Evolutionary conservation across 2,888 invertebrate genomes (phyloP), one percentile per base, ranked within the genome.

Genomic region (Melanostoma scalare): DNA sequence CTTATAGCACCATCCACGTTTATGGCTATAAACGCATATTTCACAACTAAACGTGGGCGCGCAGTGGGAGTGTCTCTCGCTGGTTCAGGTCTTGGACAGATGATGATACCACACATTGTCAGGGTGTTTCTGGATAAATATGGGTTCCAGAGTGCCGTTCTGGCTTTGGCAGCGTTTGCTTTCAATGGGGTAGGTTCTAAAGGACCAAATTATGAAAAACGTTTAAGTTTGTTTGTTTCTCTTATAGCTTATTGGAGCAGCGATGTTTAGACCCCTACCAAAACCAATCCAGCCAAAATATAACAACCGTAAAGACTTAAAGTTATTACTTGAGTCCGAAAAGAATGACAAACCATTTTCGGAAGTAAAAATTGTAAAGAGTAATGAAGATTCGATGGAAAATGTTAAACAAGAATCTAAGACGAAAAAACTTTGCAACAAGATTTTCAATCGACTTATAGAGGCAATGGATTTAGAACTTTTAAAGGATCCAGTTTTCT

Each of bases 51-150:
- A 88, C 94, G 95, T 86, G 94, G 94, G 79, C 93, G 94, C 48
- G 96, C 96, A n/a, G 95, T 95, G 69, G 95, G 95, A 2, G 91
- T 95, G 38, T 94, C 95, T 0, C 93, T 95, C 91, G 95, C 95
- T 35, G 96, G 96, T 72, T 95, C 95, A 85, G 95, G 95, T 78
- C 90, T 95, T 35, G 96, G 96, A 3, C 95, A 95, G 89, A 94
- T 95, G 89, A 89, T 95, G 79, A 94, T 96, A 93, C 96, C 96
- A 3, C 95, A 94, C 88, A 91, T 95, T 86, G 94, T 95, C 73
- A 92, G 94, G 56, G 92, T 93, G 87, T 92, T 95, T 58, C 89
- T 95, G 84, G 93, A 94, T 85, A 91, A 93, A 86, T 95, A 93
- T 89, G 94, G 94, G 58, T 95, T 94, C 89, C 92, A 91, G 86